Percentiles rank a stretch among this genome's conserved stretches.
These are phyloP conservation scores for Cichlasoma orientale DNA, from an alignment of 2,797 vertebrate species.

Conservation along the genomic window DNA sequence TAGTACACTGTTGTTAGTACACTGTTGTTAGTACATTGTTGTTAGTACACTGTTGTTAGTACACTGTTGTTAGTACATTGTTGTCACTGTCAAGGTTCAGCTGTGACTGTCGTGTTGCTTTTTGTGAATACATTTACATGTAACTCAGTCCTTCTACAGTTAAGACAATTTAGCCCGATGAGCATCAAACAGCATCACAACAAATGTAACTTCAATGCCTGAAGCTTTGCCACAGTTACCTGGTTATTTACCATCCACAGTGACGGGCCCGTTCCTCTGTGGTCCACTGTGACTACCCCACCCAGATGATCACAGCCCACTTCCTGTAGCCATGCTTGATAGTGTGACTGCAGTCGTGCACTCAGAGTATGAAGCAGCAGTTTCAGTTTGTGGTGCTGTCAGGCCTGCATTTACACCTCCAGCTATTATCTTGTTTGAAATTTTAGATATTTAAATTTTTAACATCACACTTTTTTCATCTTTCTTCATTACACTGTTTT, in stretches of 20 bases:
- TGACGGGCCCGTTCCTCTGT: accelerated
- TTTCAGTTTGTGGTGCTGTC: background rate
- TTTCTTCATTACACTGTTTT: background rate
- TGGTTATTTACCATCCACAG: too few relatives aligned
- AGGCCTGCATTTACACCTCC: background rate
- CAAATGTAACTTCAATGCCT: too few relatives aligned
- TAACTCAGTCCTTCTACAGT: background rate
- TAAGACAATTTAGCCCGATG: background rate
- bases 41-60: too few relatives aligned
- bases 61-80: background rate
- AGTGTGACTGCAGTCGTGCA: too few relatives aligned
- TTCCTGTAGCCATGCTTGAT: too few relatives aligned
- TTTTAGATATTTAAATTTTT: background rate
- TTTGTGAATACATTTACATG: background rate
- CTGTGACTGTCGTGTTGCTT: background rate
- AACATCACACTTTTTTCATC: background rate
- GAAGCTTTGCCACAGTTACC: too few relatives aligned
- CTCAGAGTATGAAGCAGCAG: background rate
- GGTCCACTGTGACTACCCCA: too few relatives aligned
- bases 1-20: too few relatives aligned
- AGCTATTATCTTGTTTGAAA: accelerated
- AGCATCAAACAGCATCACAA: too few relatives aligned
- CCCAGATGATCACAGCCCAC: too few relatives aligned
- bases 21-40: too few relatives aligned
- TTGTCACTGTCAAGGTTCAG: background rate